Conservation (phyloP, 2,113 vertebrate species). For the Limnothrissa miodon region DNA sequence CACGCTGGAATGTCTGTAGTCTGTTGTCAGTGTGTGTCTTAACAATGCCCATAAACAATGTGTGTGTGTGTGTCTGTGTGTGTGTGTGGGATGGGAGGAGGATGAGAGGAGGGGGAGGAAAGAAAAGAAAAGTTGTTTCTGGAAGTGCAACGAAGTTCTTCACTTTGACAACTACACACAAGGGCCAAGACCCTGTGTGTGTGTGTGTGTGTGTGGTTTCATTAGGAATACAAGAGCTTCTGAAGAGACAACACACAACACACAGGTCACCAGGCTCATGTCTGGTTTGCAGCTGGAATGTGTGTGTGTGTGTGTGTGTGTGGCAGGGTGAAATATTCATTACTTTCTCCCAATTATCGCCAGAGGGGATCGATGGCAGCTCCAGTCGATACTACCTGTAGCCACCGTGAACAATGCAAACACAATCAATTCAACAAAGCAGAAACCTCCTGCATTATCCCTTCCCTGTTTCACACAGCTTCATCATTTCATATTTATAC, state of each 20-base stretch:
- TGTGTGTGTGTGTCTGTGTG: too few species aligned
- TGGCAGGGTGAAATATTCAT: neutral
- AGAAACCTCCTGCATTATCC: neutral
- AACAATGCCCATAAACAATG: too few species aligned
- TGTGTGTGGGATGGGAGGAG: too few species aligned
- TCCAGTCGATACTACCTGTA: neutral
- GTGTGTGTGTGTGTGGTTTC: too few species aligned
- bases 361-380: neutral
- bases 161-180: too few species aligned
- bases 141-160: too few species aligned
- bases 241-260: too few species aligned
- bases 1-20: too few species aligned
- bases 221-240: too few species aligned
- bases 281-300: neutral
- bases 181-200: too few species aligned
- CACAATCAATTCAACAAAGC: neutral
- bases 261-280: neutral
- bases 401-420: neutral
- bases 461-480: neutral
- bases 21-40: too few species aligned
- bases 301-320: too few species aligned
- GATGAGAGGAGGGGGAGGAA: neutral
- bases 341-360: neutral
- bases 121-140: neutral
- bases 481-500: neutral